Evolutionary conservation across 2,888 invertebrate genomes (phyloP), one percentile per base, ranked within the genome.

Genomic region (Athetis lepigone): DNA sequence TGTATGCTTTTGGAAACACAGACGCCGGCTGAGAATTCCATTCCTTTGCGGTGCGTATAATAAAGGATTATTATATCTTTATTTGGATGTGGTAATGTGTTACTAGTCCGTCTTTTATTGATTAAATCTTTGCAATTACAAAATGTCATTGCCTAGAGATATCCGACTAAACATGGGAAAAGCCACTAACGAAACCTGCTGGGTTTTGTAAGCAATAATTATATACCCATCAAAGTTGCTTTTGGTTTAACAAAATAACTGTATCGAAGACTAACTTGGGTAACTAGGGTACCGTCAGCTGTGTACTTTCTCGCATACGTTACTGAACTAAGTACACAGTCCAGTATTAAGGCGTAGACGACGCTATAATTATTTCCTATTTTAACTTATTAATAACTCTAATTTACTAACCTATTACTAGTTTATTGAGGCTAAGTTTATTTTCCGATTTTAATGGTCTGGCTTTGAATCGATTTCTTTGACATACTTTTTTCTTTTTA

Each of bases 291-390:
- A 9, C 11, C 7, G 36, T 4, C 70, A 70, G 54, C 19, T 74
- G 70, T 47, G 5, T 9, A 0, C 1, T 55, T 67, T 70, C 70
- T 27, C 70, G 55, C 68, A 45, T 3, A 49, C n/a, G 2, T 13
- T 21, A 54, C 36, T n/a, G 29, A 11, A 1, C 9, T 37, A 37
- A 19, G 7, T 6, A 18, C n/a, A 18, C 55, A 55, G 55, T 42
- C 40, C 11, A 8, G 11, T 21, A 59, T 46, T 55, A 58, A 52
- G 56, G 52, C 33, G 18, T 23, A 25, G 23, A 60, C 33, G n/a
- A 45, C 18, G 13, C 2, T 27, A 37, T 29, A 13, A 18, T 37
- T n/a, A 37, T 37, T 37, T 37, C 21, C 16, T 27, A 37, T 39
- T 63, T 36, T 2, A 21, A 36, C 19, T 36, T 46, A 55, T 46